Conservation (phyloP, 2,113 vertebrate genomes). For the Prochilodus magdalenae region DNA sequence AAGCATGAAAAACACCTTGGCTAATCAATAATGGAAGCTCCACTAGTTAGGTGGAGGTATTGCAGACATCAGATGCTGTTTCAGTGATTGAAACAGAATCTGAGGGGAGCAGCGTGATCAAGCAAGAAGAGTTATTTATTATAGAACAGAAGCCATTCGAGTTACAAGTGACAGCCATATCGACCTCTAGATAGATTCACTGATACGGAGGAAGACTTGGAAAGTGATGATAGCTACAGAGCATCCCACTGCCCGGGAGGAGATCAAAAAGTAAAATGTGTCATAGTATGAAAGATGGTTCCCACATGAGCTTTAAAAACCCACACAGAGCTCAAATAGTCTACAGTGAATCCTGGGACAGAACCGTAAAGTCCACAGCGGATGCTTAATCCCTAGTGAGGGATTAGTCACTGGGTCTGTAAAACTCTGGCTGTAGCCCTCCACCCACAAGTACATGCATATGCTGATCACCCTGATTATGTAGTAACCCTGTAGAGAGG, state of each 20-base stretch:
- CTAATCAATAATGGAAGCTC: not conserved
- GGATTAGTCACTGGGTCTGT: not conserved
- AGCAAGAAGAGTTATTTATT: constrained; percentile 9
- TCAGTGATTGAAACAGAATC: not conserved
- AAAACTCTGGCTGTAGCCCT: not conserved
- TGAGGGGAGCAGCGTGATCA: not conserved
- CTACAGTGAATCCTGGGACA: not conserved
- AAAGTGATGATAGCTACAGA: no score
- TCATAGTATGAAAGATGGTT: not conserved
- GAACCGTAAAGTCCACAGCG: not conserved
- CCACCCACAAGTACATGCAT: not conserved
- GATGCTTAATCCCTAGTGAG: not conserved
- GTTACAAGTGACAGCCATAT: no score
- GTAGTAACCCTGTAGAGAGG: no score
- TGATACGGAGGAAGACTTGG: not conserved
- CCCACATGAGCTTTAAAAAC: not conserved
- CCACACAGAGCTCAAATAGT: not conserved
- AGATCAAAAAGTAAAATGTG: not conserved
- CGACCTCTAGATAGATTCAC: not conserved
- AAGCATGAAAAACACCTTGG: not conserved
- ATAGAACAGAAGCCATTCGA: not conserved
- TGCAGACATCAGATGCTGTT: not conserved
- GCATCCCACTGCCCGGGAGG: not conserved
- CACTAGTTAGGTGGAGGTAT: not conserved
- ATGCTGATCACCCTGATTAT: not conserved